These are phyloP conservation scores for Piaya cayana DNA, from an alignment of 2,113 vertebrate genomes.

Conservation along the genomic window DNA sequence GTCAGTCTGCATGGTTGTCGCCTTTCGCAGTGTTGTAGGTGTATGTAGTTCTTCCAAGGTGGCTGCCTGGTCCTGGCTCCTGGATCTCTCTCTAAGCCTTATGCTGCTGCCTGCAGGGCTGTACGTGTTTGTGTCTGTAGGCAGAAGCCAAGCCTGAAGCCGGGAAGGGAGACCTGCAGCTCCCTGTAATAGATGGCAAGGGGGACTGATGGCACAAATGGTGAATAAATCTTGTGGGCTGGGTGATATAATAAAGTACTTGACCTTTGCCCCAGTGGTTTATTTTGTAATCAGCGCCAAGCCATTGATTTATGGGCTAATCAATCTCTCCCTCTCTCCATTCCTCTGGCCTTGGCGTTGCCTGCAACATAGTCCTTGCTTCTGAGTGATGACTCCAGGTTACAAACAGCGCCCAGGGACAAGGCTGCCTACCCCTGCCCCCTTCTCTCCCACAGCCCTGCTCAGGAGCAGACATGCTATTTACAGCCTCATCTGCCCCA, in stretches of 20 bases:
- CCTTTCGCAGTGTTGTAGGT: background rate
- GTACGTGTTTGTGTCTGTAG: background rate
- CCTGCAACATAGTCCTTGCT: slow-evolving; percentile 16
- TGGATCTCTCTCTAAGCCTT: background rate
- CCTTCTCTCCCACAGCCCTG: background rate
- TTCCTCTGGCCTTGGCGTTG: background rate
- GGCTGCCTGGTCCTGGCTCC: background rate
- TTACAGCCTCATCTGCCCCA: background rate
- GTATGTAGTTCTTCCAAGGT: background rate
- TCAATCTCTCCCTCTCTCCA: slow-evolving; percentile 4
- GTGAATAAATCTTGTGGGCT: slow-evolving; percentile 53
- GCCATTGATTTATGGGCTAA: slow-evolving; percentile 33
- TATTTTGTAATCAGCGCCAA: slow-evolving; percentile 34
- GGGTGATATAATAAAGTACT: slow-evolving; percentile 58
- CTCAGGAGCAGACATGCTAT: accelerated
- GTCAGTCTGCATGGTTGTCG: background rate
- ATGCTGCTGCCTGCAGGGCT: slow-evolving; percentile 1
- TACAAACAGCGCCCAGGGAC: background rate
- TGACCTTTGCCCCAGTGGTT: slow-evolving; percentile 60
- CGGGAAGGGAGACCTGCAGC: background rate
- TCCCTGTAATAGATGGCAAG: slow-evolving; percentile 8
- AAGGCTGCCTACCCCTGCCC: background rate
- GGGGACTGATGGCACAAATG: background rate
- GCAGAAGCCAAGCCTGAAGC: background rate
- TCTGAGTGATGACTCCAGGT: slow-evolving; percentile 40